These are phyloP conservation scores for Dicaeum eximium DNA, from an alignment of 2,113 vertebrate genomes.

Conservation along the genomic window DNA sequence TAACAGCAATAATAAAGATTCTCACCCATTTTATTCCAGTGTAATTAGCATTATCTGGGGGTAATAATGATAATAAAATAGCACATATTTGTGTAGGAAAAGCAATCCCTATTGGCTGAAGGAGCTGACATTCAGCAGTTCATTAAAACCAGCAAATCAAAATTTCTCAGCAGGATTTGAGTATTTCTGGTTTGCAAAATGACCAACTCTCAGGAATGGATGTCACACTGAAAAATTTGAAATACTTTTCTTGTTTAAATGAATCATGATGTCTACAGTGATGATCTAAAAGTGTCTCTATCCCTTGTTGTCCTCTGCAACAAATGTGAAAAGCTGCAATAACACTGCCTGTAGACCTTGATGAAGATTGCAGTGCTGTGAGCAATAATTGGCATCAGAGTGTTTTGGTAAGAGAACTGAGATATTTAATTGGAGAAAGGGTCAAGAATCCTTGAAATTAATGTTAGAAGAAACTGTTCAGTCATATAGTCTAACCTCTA, in stretches of 20 bases:
- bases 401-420: not conserved
- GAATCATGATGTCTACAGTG: not conserved
- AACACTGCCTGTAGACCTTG: not conserved
- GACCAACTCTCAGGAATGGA: not conserved
- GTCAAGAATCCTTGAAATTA: not conserved
- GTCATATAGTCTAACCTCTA: not conserved
- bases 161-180: not conserved
- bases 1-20: slow-evolving; percentile 25
- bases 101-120: slow-evolving; percentile 24
- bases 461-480: not conserved
- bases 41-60: slow-evolving; percentile 30
- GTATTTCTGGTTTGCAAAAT: slow-evolving; percentile 2
- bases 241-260: not conserved
- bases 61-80: slow-evolving; percentile 40
- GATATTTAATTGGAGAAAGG: not conserved
- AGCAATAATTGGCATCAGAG: not conserved
- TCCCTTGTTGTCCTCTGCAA: not conserved
- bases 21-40: slow-evolving; percentile 8
- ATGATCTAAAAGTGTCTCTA: not conserved
- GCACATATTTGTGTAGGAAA: slow-evolving; percentile 39
- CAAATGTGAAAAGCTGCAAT: not conserved
- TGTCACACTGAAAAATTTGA: not conserved
- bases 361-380: not conserved
- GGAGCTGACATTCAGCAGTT: not conserved
- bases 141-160: not conserved